phyloP scores from a whole-genome alignment of 2,797 vertebrate genomes.

The Myotis planiceps region DNA sequence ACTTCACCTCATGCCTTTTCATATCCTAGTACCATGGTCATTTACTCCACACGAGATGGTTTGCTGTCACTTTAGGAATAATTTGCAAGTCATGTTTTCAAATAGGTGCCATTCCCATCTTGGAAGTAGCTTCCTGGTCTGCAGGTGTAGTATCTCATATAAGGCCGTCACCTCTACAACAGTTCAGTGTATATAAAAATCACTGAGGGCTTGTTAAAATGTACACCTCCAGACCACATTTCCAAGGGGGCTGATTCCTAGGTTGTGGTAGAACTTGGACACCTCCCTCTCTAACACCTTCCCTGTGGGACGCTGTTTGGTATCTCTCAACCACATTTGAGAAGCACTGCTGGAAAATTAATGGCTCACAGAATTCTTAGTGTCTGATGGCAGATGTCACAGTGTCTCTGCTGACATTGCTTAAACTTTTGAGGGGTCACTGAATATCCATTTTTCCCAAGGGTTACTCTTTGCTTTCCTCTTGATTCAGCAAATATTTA shows the following conservation, averaged over 20 bases:
- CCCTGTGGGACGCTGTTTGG: neutral
- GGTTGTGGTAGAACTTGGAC: neutral
- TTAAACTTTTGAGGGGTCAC: neutral
- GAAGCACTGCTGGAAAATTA: neutral
- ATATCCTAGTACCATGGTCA: neutral
- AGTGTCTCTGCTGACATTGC: neutral
- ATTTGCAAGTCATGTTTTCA: slow-evolving; percentile 13
- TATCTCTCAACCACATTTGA: neutral
- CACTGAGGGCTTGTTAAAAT: neutral
- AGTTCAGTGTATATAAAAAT: neutral
- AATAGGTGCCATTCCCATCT: neutral
- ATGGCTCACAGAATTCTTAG: neutral
- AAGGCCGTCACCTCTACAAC: neutral
- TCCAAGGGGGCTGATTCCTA: neutral
- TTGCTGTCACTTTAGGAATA: neutral
- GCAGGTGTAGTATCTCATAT: neutral
- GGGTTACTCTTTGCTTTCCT: neutral
- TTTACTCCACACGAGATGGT: neutral
- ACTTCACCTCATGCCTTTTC: neutral
- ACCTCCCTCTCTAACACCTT: slow-evolving; percentile 8
- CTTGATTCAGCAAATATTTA: neutral
- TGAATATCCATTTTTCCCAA: neutral
- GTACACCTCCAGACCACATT: neutral
- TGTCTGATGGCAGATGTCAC: neutral
- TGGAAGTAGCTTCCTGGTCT: neutral